phyloP scores from a whole-genome alignment of 2,113 vertebrate genomes.

The Crypturellus undulatus region DNA sequence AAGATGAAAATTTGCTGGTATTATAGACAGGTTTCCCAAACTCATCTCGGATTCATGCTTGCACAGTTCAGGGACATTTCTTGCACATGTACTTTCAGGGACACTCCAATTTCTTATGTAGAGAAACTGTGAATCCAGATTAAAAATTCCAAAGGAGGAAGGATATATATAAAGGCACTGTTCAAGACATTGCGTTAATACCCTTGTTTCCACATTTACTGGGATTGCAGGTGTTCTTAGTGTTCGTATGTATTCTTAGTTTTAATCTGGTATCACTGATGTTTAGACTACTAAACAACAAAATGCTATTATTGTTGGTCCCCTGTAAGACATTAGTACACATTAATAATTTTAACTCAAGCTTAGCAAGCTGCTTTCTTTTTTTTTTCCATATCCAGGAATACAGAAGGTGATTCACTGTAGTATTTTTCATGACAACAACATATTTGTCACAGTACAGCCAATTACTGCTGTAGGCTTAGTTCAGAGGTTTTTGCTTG shows the following conservation, averaged over 20 bases:
- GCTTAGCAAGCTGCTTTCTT: neutral
- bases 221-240: neutral
- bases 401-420: neutral
- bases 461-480: neutral
- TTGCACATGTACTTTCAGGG: neutral
- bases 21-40: neutral
- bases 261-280: neutral
- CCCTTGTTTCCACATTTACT: neutral
- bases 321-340: neutral
- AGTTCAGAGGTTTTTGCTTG: neutral
- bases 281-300: neutral
- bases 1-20: neutral
- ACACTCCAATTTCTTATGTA: neutral
- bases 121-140: neutral
- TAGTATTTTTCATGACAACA: neutral
- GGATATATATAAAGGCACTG: neutral
- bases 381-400: neutral
- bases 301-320: neutral
- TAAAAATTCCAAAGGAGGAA: neutral
- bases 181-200: neutral
- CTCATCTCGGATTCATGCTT: neutral
- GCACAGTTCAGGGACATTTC: neutral
- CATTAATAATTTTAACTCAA: slow-evolving; percentile 5
- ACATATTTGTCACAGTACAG: neutral
- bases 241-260: neutral